phyloP scores from a whole-genome alignment of 2,888 invertebrate genomes.

The Coelinius sp. region DNA sequence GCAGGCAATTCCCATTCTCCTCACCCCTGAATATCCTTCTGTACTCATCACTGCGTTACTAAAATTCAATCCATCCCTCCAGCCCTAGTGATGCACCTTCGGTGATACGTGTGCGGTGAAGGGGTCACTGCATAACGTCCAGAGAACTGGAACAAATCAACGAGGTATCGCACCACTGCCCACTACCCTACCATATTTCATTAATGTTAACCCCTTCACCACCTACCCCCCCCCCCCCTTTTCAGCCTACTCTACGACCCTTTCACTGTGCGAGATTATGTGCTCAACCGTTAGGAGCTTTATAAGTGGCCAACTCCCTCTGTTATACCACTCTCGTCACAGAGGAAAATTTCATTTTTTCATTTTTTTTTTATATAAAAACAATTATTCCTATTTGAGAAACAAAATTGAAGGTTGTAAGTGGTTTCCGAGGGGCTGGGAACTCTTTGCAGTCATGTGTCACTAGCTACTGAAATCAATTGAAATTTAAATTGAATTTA shows the following conservation, averaged over 20 bases:
- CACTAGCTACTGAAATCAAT: neutral
- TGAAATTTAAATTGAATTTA: neutral
- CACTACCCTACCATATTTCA: conserved; percentile 31
- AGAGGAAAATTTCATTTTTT: neutral
- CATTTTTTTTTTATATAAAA: no score
- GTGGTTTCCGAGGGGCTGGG: no score
- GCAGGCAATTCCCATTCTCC: neutral
- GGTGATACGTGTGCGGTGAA: neutral
- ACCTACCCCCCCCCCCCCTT: neutral
- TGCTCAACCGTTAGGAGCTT: neutral
- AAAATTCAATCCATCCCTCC: conserved; percentile 18
- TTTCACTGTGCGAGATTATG: neutral
- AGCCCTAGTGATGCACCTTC: conserved; percentile 11
- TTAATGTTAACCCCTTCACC: conserved; percentile 13
- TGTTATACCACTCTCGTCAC: no score
- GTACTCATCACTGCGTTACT: conserved; percentile 7
- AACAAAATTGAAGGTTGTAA: no score
- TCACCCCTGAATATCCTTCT: conserved; percentile 8
- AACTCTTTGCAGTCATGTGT: neutral
- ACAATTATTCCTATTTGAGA: no score
- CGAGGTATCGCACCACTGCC: conserved; percentile 32
- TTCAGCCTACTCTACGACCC: neutral
- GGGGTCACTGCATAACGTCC: conserved; percentile 7
- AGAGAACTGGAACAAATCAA: conserved; percentile 31
- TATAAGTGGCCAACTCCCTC: neutral